Percentiles rank a stretch among this genome's conserved stretches.
Evolutionary conservation across 2,797 vertebrate genomes (phyloP).

Genomic region (Alfaro cultratus): DNA sequence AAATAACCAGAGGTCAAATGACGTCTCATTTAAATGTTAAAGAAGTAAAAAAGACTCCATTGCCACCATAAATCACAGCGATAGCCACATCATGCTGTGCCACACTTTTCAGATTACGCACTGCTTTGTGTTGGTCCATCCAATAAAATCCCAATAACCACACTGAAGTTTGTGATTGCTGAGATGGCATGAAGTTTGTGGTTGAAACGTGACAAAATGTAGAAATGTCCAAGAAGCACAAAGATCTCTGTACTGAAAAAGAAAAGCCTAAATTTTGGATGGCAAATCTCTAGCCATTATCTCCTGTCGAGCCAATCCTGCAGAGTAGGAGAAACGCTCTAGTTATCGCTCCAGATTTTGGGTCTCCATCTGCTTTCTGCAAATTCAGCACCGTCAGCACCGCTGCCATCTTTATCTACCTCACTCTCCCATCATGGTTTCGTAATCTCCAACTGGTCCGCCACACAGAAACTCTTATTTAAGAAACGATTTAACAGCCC

Average conservation of each 20-base stretch:
- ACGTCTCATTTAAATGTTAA: neutral
- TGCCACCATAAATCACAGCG: neutral
- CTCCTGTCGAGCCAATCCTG: constrained; percentile 32
- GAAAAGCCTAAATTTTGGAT: constrained; percentile 25
- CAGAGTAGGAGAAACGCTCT: constrained; percentile 47
- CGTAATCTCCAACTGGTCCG: constrained; percentile 59
- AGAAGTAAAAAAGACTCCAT: neutral
- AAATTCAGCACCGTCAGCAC: constrained; percentile 65
- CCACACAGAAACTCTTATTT: constrained; percentile 54
- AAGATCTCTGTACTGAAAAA: neutral
- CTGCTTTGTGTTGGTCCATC: neutral
- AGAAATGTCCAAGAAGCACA: neutral
- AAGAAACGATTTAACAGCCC: constrained; percentile 38
- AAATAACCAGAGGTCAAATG: too few species aligned
- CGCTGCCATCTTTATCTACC: constrained; percentile 61
- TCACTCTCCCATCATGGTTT: constrained; percentile 61
- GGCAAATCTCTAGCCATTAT: constrained; percentile 23
- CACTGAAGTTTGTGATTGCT: neutral
- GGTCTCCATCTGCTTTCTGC: constrained; percentile 57
- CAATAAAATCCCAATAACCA: neutral
- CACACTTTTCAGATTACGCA: neutral
- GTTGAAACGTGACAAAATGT: neutral
- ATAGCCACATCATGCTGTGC: neutral
- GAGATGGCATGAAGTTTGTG: neutral
- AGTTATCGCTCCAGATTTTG: constrained; percentile 46